Percentiles rank a stretch among this genome's conserved stretches.
phyloP scores from a whole-genome alignment of 1,140 invertebrate genomes.

The Danaus plexippus region DNA sequence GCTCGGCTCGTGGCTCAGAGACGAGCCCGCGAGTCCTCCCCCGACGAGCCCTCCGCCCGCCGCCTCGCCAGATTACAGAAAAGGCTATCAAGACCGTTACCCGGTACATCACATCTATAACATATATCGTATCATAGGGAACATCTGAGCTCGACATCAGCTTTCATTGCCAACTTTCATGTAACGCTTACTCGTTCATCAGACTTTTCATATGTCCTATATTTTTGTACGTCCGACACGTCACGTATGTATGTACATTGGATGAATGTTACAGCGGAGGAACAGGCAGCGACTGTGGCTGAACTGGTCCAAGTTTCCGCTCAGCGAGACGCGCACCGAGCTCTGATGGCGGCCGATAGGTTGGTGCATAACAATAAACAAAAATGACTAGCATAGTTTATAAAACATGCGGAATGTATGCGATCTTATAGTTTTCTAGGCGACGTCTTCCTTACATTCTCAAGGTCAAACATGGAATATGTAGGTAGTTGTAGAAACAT shows the following conservation, averaged over 20 bases:
- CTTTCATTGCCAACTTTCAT: conserved; percentile 1
- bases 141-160: neutral
- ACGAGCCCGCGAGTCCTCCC: conserved; percentile 30
- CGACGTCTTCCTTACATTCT: too few species aligned
- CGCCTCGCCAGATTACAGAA: conserved; percentile 44
- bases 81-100: conserved; percentile 45
- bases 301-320: conserved; percentile 58
- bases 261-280: conserved; percentile 42
- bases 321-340: conserved; percentile 51
- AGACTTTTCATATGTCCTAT: neutral
- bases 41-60: conserved; percentile 31
- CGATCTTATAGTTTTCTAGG: too few species aligned
- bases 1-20: conserved; percentile 50
- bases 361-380: conserved; percentile 6
- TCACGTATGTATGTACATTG: neutral
- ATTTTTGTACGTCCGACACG: neutral
- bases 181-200: too few species aligned
- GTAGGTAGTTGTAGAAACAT: too few species aligned
- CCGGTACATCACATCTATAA: conserved; percentile 28
- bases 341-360: conserved; percentile 50
- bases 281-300: conserved; percentile 56
- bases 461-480: too few species aligned
- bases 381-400: too few species aligned
- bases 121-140: neutral
- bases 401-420: too few species aligned